Percentiles rank a stretch among this genome's conserved stretches.
phyloP scores from a whole-genome alignment of 1,140 invertebrate genomes.

The Aphidius ervi region DNA sequence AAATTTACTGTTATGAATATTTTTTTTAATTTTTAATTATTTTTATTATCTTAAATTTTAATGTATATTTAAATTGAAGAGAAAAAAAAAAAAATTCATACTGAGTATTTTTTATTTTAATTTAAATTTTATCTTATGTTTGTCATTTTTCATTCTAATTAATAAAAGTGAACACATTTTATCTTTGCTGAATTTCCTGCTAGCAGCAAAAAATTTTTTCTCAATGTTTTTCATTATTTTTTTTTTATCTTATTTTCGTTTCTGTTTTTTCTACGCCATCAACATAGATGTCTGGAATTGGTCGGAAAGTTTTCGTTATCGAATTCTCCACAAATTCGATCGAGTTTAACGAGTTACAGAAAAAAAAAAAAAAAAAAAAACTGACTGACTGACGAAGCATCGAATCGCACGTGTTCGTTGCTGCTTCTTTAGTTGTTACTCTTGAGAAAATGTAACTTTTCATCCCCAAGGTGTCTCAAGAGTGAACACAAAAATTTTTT shows the following conservation, averaged over 20 bases:
- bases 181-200: slow-evolving; percentile 9
- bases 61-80: no score
- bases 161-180: slow-evolving; percentile 2
- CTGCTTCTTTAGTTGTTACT: background rate
- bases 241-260: no score
- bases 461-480: background rate
- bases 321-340: slow-evolving; percentile 18
- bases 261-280: no score
- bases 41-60: no score
- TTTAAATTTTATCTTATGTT: background rate
- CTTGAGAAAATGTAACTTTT: slow-evolving; percentile 2
- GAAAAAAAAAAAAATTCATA: no score
- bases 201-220: background rate
- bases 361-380: slow-evolving; percentile 1
- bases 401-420: slow-evolving; percentile 2
- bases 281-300: slow-evolving; percentile 7
- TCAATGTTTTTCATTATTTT: background rate
- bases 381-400: slow-evolving; percentile 16
- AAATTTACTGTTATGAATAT: no score
- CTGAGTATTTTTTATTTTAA: no score
- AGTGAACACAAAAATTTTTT: background rate
- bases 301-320: slow-evolving; percentile 16
- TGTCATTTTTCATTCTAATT: background rate
- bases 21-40: no score
- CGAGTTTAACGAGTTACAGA: slow-evolving; percentile 9